These are phyloP conservation scores for Peromyscus polionotus DNA, from an alignment of 2,113 vertebrate genomes.

Conservation along the genomic window DNA sequence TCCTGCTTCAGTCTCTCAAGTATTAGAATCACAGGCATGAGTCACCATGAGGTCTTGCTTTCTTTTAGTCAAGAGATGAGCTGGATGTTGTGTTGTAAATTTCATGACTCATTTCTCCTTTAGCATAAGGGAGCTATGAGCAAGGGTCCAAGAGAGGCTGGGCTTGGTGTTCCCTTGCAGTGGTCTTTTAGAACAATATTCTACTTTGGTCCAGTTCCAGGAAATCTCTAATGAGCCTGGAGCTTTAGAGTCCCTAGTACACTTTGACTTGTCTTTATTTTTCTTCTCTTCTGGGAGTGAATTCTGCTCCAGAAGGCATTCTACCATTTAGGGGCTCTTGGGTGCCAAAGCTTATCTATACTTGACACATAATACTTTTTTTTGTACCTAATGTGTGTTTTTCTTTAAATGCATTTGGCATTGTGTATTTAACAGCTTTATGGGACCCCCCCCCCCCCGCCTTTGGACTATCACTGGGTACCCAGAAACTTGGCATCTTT, in stretches of 20 bases:
- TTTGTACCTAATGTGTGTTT: constrained; percentile 38
- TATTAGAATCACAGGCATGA: not conserved
- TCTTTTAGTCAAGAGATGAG: constrained; percentile 24
- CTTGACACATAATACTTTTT: constrained; percentile 46
- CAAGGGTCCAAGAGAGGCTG: not conserved
- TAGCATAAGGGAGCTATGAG: not conserved
- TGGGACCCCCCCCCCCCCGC: not conserved
- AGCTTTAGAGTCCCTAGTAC: not conserved
- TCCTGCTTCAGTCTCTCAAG: not conserved
- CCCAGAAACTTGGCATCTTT: constrained; percentile 60
- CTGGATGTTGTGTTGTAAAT: constrained; percentile 25
- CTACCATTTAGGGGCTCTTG: constrained; percentile 26
- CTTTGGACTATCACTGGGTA: constrained; percentile 15
- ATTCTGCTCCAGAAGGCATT: constrained; percentile 23
- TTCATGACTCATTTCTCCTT: not conserved
- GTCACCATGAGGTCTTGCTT: not conserved
- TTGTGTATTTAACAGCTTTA: constrained; percentile 48
- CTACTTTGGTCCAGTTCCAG: not conserved
- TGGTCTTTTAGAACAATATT: not conserved
- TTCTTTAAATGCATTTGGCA: constrained; percentile 29
- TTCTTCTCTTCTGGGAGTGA: not conserved
- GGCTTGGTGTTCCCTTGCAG: not conserved
- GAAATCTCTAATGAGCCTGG: constrained; percentile 13
- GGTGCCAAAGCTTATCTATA: constrained; percentile 46
- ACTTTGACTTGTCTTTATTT: not conserved